Conservation (phyloP, 2,888 invertebrate genomes). For the Anarsia innoxiella region DNA sequence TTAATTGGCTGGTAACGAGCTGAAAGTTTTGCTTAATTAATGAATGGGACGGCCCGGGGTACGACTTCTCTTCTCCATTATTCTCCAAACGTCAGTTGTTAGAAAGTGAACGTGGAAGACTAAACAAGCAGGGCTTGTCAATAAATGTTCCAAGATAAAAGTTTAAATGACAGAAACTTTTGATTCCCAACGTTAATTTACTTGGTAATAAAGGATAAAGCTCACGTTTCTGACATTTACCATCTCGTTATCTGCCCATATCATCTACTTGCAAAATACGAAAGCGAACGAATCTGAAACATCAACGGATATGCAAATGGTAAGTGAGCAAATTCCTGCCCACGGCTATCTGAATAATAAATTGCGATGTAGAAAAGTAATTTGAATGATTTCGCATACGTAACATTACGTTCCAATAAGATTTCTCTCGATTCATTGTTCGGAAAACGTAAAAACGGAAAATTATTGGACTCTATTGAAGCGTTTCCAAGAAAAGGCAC, state of each 20-base stretch:
- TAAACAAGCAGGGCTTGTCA: not conserved
- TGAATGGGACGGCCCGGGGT: conserved; percentile 45
- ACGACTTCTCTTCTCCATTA: conserved; percentile 41
- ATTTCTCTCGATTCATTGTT: conserved; percentile 36
- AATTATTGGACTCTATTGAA: conserved; percentile 53
- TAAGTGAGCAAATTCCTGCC: no score
- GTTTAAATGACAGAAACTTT: no score
- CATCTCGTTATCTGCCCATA: no score
- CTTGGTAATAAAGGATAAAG: no score
- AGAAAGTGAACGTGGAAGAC: conserved; percentile 47
- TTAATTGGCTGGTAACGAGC: conserved; percentile 59
- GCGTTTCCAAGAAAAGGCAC: conserved; percentile 50
- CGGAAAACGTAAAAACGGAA: conserved; percentile 41
- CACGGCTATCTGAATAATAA: no score
- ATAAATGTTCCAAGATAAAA: no score
- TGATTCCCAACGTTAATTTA: no score
- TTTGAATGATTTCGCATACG: conserved; percentile 11
- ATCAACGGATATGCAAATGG: no score
- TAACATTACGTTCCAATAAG: conserved; percentile 21
- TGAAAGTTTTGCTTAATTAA: conserved; percentile 61
- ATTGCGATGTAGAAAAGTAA: conserved; percentile 7
- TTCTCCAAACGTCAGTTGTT: conserved; percentile 38
- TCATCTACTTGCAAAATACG: no score
- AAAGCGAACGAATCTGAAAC: no score
- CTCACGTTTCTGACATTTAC: no score